Conservation (phyloP, 2,888 invertebrate species). For the Fragum sueziense region DNA sequence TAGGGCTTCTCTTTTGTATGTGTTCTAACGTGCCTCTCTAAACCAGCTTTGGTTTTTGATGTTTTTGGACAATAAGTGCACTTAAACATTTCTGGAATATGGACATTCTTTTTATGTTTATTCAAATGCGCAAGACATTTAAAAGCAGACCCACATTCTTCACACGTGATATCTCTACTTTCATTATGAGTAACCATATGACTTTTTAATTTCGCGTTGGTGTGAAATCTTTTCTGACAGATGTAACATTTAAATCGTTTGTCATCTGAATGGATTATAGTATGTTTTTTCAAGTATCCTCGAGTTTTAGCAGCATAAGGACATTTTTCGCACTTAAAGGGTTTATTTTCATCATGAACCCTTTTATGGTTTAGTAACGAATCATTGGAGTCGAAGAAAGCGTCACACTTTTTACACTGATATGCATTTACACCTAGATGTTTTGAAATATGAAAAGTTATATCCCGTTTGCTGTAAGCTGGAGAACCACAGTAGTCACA, state of each 20-base stretch:
- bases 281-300: not conserved
- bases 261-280: not conserved
- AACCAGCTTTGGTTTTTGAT: not conserved
- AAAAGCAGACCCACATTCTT: not conserved
- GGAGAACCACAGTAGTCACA: not conserved
- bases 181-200: not conserved
- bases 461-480: not conserved
- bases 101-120: not conserved
- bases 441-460: not conserved
- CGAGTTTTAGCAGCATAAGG: not conserved
- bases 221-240: not conserved
- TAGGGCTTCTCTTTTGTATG: not conserved
- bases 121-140: not conserved
- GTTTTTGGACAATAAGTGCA: not conserved
- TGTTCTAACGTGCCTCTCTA: not conserved
- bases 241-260: not conserved
- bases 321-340: not conserved
- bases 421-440: not conserved
- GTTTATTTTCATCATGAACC: not conserved
- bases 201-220: not conserved
- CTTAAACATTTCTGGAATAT: not conserved
- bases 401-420: not conserved
- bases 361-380: not conserved
- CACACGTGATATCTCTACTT: not conserved
- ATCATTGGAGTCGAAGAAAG: not conserved